Percentiles rank a stretch among this genome's conserved stretches.
Evolutionary conservation across 2,797 vertebrate species (phyloP).

Genomic region (Erpetoichthys calabaricus): DNA sequence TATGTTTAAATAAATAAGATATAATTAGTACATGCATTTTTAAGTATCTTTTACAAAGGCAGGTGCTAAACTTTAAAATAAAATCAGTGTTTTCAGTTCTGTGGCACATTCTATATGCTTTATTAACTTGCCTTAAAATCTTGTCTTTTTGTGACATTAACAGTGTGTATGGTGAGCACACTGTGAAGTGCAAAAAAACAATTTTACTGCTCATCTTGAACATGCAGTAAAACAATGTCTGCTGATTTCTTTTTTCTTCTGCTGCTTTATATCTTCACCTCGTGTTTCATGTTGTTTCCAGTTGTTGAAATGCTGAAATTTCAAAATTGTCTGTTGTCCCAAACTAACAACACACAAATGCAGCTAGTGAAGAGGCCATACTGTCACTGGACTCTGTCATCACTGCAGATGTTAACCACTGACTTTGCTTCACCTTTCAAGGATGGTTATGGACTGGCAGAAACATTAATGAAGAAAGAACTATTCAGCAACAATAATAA

Average conservation of each 20-base stretch:
- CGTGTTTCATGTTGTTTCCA: not conserved
- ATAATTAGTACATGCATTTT: not conserved
- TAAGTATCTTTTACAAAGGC: not conserved
- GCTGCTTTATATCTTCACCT: slow-evolving; percentile 2
- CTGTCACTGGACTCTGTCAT: slow-evolving; percentile 60
- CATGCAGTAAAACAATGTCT: not conserved
- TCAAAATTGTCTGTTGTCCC: not conserved
- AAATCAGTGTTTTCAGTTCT: slow-evolving; percentile 10
- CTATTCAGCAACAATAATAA: not conserved
- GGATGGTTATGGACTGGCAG: not conserved
- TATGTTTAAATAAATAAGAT: no score
- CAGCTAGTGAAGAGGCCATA: slow-evolving; percentile 40
- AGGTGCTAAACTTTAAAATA: no score
- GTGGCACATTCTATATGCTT: slow-evolving; percentile 9
- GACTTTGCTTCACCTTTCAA: not conserved
- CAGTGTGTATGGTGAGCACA: not conserved
- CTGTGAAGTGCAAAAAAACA: slow-evolving; percentile 3
- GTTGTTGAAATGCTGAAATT: slow-evolving; percentile 1
- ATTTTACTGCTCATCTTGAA: slow-evolving; percentile 1
- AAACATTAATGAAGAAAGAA: not conserved
- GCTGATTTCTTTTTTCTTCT: not conserved
- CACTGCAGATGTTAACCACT: slow-evolving; percentile 29
- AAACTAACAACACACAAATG: not conserved
- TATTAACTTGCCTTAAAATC: slow-evolving; percentile 6
- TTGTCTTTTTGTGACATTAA: not conserved